Percentiles rank a stretch among this genome's conserved stretches.
phyloP scores from a whole-genome alignment of 2,888 invertebrate genomes.

The Hyposoter dolosus region DNA sequence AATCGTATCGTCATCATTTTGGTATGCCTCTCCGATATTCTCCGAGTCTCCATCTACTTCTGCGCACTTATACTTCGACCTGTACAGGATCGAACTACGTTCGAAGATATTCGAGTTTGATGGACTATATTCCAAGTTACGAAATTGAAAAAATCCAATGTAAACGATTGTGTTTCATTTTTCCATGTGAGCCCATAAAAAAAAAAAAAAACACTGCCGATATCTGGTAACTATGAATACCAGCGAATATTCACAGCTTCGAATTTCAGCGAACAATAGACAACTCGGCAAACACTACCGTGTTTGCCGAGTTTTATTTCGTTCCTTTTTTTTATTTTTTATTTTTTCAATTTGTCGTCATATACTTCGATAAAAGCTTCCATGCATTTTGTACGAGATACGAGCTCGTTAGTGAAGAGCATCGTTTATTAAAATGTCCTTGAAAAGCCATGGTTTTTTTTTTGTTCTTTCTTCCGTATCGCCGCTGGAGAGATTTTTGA shows the following conservation, averaged over 20 bases:
- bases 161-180: not conserved
- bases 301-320: too few relatives aligned
- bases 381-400: slow-evolving; percentile 24
- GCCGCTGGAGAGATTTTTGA: slow-evolving; percentile 7
- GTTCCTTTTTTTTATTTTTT: too few relatives aligned
- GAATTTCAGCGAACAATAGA: slow-evolving; percentile 18
- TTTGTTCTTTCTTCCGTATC: slow-evolving; percentile 8
- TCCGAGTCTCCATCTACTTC: slow-evolving; percentile 32
- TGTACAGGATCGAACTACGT: not conserved
- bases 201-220: not conserved
- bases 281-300: not conserved
- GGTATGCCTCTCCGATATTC: slow-evolving; percentile 49
- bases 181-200: not conserved
- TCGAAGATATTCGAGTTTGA: not conserved
- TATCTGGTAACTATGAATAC: not conserved
- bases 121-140: not conserved
- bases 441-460: slow-evolving; percentile 7
- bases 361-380: slow-evolving; percentile 14
- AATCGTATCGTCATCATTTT: slow-evolving; percentile 61
- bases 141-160: not conserved
- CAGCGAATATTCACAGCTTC: not conserved
- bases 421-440: slow-evolving; percentile 40
- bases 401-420: slow-evolving; percentile 28
- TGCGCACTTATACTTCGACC: not conserved
- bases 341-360: not conserved